phyloP scores from a whole-genome alignment of 2,797 vertebrate genomes.

The Rhinatrema bivittatum region DNA sequence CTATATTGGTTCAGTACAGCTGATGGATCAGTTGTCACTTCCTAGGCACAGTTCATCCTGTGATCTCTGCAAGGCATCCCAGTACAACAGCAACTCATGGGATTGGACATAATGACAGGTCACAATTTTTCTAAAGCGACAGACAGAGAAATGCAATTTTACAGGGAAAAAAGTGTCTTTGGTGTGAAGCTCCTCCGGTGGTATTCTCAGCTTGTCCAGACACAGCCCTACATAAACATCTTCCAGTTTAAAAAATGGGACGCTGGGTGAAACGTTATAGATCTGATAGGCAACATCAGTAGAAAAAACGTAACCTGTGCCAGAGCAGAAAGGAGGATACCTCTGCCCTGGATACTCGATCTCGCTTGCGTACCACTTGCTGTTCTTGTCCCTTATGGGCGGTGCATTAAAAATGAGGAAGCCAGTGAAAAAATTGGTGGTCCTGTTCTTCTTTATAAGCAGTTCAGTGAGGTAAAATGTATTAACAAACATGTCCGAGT shows the following conservation, averaged over 20 bases:
- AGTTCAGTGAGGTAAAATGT: too few species aligned
- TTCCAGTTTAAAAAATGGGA: conserved; percentile 45
- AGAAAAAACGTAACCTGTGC: conserved; percentile 65
- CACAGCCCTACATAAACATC: too few species aligned
- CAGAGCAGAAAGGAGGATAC: too few species aligned
- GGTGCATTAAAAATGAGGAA: conserved; percentile 44
- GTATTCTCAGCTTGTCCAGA: conserved; percentile 60
- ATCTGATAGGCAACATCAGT: conserved; percentile 43
- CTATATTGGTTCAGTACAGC: too few species aligned
- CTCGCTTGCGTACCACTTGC: too few species aligned
- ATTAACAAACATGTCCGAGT: too few species aligned
- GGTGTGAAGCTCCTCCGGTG: conserved; percentile 40
- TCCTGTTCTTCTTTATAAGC: conserved; percentile 42
- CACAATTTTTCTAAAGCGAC: conserved; percentile 47
- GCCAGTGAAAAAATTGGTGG: conserved; percentile 47
- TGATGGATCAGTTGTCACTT: too few species aligned
- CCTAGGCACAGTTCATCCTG: conserved; percentile 10
- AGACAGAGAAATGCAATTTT: conserved; percentile 36
- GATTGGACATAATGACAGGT: conserved; percentile 44
- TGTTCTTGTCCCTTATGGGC: conserved; percentile 37
- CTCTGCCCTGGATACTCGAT: too few species aligned
- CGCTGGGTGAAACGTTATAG: conserved; percentile 23
- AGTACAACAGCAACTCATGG: conserved; percentile 32
- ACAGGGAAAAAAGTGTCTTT: conserved; percentile 46
- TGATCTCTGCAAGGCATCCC: too few species aligned